Evolutionary conservation across 2,888 invertebrate genomes (phyloP), one percentile per base, ranked within the genome.

Genomic region (Nymphalis urticae): DNA sequence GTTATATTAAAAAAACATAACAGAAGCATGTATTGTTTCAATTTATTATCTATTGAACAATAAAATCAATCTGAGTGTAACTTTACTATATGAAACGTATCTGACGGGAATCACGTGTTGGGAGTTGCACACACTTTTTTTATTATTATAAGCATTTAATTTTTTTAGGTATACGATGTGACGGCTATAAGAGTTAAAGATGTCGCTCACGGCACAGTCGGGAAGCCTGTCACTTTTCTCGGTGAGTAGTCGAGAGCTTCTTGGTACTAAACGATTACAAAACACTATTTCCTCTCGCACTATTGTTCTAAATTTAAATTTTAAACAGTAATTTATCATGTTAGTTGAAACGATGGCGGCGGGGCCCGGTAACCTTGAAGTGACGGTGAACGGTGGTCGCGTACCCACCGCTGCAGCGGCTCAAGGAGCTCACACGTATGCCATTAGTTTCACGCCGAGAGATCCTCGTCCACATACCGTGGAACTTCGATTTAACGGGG

Each of bases 281-380:
- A 24, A 56, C 10, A 42, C 10, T 2, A 13, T 42, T 13, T 9
- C 42, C 42, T 42, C 13, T 9, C 42, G 42, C 2, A 19, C 42
- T 13, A 4, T 19, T 59, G 3, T 47, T 47, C 21, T 19, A 58
- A 58, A 58, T 58, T 16, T 58, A 42, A 42, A 58, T 10, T 19
- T 42, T 3, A 58, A 3, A 58, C 17, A 36, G n/a, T 36, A 36
- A 21, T 10, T 51, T 53, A 21, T 36, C 32, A 27, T 53, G 36
- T 66, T 48, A 97, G 98, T 99, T 84, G 99, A 99, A 89, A 99
- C 99, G 17, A 97, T 98, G 83, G 97, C 98, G 87, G 99, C 99
- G 6, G 99, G 99, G 21, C 98, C 99, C 0, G 99, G 99, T 27
- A 99, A 99, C 88, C 93, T 99, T 56, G 99, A 99, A 88, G 99